These are phyloP conservation scores for Cheilosia scutellata DNA, from an alignment of 2,888 invertebrate species.

Conservation along the genomic window DNA sequence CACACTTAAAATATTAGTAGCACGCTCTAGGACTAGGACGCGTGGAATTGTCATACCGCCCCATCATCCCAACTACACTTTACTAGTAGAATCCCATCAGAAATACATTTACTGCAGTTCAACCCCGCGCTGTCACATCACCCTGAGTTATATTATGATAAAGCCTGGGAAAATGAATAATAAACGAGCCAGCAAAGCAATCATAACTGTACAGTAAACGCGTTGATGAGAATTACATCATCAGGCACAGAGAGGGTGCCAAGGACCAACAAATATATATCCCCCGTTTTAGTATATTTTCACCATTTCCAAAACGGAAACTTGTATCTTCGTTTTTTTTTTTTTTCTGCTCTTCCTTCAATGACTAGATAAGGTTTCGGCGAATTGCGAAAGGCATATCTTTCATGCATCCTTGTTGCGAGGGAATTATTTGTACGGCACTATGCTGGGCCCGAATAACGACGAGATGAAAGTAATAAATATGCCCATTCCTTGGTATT, in stretches of 20 bases:
- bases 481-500: conserved; percentile 35
- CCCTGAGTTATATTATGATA: conserved; percentile 52
- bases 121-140: conserved; percentile 25
- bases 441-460: conserved; percentile 18
- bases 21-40: not conserved
- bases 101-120: conserved; percentile 59
- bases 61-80: not conserved
- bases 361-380: conserved; percentile 50
- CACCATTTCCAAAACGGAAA: conserved; percentile 55
- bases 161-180: conserved; percentile 64
- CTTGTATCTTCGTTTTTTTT: conserved; percentile 34
- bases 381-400: conserved; percentile 23
- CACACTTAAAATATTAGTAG: conserved; percentile 14
- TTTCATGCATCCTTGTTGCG: conserved; percentile 31
- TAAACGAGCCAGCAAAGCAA: conserved; percentile 64
- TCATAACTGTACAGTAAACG: conserved; percentile 61
- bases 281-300: conserved; percentile 29
- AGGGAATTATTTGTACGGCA: conserved; percentile 52
- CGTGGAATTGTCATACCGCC: not conserved
- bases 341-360: not conserved
- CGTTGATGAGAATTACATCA: conserved; percentile 71
- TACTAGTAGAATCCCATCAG: conserved; percentile 54
- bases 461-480: conserved; percentile 59
- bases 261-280: not conserved
- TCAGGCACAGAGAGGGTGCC: conserved; percentile 20